Percentiles rank a stretch among this genome's conserved stretches.
Conservation (phyloP, 2,888 invertebrate genomes). For the Archips crataeganus region DNA sequence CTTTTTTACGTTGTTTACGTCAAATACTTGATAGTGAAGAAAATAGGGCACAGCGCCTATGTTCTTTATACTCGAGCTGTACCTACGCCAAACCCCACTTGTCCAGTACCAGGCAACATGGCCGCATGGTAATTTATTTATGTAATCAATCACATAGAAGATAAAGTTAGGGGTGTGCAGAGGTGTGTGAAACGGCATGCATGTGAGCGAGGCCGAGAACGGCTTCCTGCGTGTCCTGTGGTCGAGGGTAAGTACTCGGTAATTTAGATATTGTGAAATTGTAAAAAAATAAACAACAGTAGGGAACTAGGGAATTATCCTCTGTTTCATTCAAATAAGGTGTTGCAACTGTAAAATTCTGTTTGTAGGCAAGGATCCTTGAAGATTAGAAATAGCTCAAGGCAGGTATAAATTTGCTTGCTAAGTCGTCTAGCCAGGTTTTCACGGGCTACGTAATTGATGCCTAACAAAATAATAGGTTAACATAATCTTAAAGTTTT, state of each 20-base stretch:
- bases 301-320: too few species aligned
- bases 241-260: background rate
- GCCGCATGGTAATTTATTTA: background rate
- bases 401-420: conserved; percentile 1
- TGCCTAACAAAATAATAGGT: background rate
- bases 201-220: conserved; percentile 15
- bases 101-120: background rate
- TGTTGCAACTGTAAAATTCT: background rate
- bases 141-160: background rate
- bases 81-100: background rate
- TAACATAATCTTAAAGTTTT: background rate
- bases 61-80: too few species aligned
- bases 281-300: background rate
- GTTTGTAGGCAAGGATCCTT: background rate
- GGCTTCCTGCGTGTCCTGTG: conserved; percentile 12
- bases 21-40: too few species aligned
- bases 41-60: too few species aligned
- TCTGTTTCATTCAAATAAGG: background rate
- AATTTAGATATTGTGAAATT: background rate
- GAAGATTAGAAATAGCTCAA: conserved; percentile 1
- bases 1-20: too few species aligned
- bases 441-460: background rate
- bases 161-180: conserved; percentile 14
- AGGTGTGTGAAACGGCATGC: conserved; percentile 3
- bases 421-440: background rate